phyloP scores from a whole-genome alignment of 2,113 vertebrate genomes.

The Myodes glareolus region DNA sequence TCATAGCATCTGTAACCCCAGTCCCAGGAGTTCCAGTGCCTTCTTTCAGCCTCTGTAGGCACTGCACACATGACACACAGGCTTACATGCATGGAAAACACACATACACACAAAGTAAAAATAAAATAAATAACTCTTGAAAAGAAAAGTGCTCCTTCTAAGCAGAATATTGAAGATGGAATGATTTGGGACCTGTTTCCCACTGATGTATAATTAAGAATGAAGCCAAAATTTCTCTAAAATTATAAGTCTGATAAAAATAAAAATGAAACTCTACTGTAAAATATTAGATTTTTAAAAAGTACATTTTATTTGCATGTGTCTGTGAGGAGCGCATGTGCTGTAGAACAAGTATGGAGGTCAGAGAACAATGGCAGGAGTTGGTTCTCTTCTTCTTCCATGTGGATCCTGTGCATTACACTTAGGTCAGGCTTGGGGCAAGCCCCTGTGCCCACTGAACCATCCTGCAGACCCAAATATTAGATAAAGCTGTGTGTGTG shows the following conservation, averaged over 20 bases:
- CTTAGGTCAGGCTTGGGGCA: background rate
- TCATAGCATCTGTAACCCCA: background rate
- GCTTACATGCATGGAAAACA: background rate
- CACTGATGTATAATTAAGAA: background rate
- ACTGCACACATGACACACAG: background rate
- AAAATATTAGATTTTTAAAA: background rate
- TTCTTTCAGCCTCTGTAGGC: background rate
- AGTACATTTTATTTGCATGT: background rate
- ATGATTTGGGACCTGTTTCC: conserved; percentile 3
- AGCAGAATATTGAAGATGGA: background rate
- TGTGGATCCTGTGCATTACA: too few relatives aligned
- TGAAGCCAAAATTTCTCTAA: conserved; percentile 3
- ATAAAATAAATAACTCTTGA: background rate
- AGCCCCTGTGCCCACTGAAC: background rate
- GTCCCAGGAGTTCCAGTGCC: background rate
- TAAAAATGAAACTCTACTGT: conserved; percentile 41
- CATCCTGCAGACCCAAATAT: background rate
- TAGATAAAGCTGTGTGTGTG: background rate
- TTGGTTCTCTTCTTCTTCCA: background rate
- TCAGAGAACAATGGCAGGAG: background rate
- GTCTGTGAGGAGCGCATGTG: background rate
- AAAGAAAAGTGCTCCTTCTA: conserved; percentile 15
- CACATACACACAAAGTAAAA: background rate
- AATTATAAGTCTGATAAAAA: conserved; percentile 48
- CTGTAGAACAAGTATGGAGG: background rate